Evolutionary conservation across 2,113 vertebrate genomes (phyloP).

Genomic region (Notothenia rossii): DNA sequence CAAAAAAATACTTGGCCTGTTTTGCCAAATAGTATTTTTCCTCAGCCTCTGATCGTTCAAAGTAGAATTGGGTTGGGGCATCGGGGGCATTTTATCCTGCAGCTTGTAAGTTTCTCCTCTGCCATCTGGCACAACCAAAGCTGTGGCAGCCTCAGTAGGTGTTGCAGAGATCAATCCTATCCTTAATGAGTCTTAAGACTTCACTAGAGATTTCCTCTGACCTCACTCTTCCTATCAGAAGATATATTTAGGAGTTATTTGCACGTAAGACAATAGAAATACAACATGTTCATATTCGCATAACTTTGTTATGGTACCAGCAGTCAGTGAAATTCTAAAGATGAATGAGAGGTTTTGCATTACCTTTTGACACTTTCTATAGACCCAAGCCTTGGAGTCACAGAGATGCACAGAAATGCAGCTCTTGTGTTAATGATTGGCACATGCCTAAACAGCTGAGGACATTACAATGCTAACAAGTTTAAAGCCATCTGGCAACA

Average conservation of each 20-base stretch:
- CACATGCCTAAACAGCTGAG: constrained; percentile 37
- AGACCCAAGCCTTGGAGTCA: not conserved
- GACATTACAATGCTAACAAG: constrained; percentile 45
- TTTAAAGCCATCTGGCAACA: constrained; percentile 65
- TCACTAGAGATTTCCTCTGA: constrained; percentile 77
- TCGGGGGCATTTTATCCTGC: not conserved
- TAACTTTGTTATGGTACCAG: not conserved
- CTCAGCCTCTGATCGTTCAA: not conserved
- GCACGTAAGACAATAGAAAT: constrained; percentile 22
- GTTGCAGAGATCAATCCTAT: constrained; percentile 76
- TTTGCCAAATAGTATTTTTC: not conserved
- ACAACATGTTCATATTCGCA: not conserved
- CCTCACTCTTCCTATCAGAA: constrained; percentile 62
- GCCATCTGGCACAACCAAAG: constrained; percentile 65
- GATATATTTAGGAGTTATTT: constrained; percentile 66
- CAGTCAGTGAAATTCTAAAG: not conserved
- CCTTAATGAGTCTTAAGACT: constrained; percentile 78
- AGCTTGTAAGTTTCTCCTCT: constrained; percentile 41
- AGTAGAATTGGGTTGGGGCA: constrained; percentile 18
- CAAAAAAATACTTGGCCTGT: not conserved
- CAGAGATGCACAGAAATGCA: not conserved
- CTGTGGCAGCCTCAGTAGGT: constrained; percentile 62
- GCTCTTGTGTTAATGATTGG: not conserved
- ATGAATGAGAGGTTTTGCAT: too few species aligned
- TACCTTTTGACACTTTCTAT: not conserved